phyloP scores from a whole-genome alignment of 1,140 invertebrate genomes.

The Drepana arcuata region DNA sequence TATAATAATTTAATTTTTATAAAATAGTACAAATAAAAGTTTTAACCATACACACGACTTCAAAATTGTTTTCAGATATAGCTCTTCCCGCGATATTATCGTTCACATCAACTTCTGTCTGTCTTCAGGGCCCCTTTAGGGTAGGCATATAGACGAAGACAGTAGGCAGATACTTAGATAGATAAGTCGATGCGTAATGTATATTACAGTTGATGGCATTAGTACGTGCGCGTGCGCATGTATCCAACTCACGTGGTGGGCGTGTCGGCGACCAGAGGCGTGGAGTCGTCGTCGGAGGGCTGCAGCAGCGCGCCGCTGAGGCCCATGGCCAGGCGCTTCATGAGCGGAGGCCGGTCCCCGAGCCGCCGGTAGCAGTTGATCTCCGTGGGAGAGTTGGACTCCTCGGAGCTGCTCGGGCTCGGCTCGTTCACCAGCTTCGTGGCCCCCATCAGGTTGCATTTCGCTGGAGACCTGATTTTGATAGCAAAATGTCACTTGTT shows the following conservation, averaged over 20 bases:
- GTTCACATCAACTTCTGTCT: too few species aligned
- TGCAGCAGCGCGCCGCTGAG: conserved; percentile 72
- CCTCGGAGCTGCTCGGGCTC: conserved; percentile 85
- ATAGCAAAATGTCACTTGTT: background rate
- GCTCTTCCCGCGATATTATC: too few species aligned
- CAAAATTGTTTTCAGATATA: too few species aligned
- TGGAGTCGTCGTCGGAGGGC: conserved; percentile 67
- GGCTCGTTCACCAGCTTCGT: conserved; percentile 48
- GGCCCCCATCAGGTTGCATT: conserved; percentile 61
- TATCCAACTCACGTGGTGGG: conserved; percentile 70
- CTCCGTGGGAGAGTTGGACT: conserved; percentile 90
- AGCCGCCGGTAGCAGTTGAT: conserved; percentile 88
- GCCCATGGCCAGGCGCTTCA: conserved; percentile 83
- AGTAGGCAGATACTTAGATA: too few species aligned
- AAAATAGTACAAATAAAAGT: too few species aligned
- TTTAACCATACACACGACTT: too few species aligned
- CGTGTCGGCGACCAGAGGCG: conserved; percentile 64
- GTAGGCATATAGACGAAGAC: too few species aligned
- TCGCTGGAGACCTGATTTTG: conserved; percentile 46
- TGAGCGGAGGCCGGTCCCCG: conserved; percentile 85
- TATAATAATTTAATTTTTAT: too few species aligned
- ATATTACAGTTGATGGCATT: too few species aligned
- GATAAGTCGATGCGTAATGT: too few species aligned
- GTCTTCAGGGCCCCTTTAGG: too few species aligned
- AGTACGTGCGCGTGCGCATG: too few species aligned